Percentiles rank a stretch among this genome's conserved stretches.
phyloP scores from a whole-genome alignment of 2,113 vertebrate genomes.

The Triplophysa tibetana region DNA sequence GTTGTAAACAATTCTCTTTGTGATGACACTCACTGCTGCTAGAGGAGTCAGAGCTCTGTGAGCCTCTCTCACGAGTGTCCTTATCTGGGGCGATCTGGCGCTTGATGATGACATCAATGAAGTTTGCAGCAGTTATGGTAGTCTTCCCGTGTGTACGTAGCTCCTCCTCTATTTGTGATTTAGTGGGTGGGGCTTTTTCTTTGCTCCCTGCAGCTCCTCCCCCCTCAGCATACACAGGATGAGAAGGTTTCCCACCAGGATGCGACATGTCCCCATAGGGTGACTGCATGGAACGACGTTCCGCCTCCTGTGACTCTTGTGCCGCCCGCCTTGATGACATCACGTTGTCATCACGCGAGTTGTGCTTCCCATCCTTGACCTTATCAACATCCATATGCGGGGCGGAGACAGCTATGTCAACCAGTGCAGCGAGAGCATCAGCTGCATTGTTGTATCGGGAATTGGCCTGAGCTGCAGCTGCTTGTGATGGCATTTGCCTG shows the following conservation, averaged over 20 bases:
- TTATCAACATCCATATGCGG: conserved; percentile 94
- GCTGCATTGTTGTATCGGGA: conserved; percentile 93
- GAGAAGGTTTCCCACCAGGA: conserved; percentile 81
- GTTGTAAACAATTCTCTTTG: background rate
- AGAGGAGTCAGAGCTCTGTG: conserved; percentile 94
- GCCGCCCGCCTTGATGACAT: conserved; percentile 70
- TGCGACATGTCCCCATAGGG: conserved; percentile 68
- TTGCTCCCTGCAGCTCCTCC: conserved; percentile 69
- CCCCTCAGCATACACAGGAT: conserved; percentile 82
- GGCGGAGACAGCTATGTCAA: conserved; percentile 91
- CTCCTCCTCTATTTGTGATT: conserved; percentile 97
- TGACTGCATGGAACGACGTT: conserved; percentile 76
- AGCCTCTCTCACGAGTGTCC: conserved; percentile 89
- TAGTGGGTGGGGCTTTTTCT: conserved; percentile 90
- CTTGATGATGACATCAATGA: conserved; percentile 99
- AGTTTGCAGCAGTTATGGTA: conserved; percentile 96
- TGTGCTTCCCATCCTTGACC: conserved; percentile 88
- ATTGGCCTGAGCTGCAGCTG: conserved; percentile 74
- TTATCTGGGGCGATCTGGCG: conserved; percentile 97
- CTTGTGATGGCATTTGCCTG: conserved; percentile 59
- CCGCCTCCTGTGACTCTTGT: conserved; percentile 77
- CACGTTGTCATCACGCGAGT: conserved; percentile 83
- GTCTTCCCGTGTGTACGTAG: conserved; percentile 95
- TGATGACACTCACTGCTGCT: conserved; percentile 86
- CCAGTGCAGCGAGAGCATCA: conserved; percentile 90